Conservation (phyloP, 1,140 invertebrate genomes). For the Sycobia sp. region DNA sequence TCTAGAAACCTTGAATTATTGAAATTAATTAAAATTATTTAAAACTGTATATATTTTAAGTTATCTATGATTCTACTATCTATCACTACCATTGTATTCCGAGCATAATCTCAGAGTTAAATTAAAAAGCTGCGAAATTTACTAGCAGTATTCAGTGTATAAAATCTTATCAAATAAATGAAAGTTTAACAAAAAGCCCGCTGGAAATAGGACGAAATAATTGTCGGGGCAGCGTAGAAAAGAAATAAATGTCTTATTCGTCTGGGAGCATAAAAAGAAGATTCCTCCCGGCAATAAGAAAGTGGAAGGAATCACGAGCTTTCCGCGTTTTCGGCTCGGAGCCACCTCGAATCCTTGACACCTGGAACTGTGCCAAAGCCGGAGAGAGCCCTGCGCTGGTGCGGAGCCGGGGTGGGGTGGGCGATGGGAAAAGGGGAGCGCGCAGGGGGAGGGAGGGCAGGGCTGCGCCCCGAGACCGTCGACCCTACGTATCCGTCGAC, state of each 20-base stretch:
- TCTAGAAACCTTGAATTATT: no score
- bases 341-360: conserved; percentile 52
- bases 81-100: no score
- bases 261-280: neutral
- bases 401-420: neutral
- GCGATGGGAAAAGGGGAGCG: neutral
- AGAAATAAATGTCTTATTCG: neutral
- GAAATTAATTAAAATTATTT: no score
- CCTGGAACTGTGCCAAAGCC: conserved; percentile 56
- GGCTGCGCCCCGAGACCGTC: conserved; percentile 36
- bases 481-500: conserved; percentile 52
- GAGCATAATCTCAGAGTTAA: no score
- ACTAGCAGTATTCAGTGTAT: no score
- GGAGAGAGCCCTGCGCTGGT: conserved; percentile 35
- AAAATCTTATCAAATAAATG: no score
- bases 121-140: no score
- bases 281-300: conserved; percentile 6
- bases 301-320: conserved; percentile 25
- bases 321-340: conserved; percentile 19
- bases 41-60: no score
- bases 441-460: neutral
- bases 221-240: neutral
- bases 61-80: no score
- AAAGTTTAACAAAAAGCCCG: no score
- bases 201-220: neutral